Evolutionary conservation across 2,113 vertebrate genomes (phyloP), one percentile per base, ranked within the genome.

Genomic region (Pluvianellus socialis): DNA sequence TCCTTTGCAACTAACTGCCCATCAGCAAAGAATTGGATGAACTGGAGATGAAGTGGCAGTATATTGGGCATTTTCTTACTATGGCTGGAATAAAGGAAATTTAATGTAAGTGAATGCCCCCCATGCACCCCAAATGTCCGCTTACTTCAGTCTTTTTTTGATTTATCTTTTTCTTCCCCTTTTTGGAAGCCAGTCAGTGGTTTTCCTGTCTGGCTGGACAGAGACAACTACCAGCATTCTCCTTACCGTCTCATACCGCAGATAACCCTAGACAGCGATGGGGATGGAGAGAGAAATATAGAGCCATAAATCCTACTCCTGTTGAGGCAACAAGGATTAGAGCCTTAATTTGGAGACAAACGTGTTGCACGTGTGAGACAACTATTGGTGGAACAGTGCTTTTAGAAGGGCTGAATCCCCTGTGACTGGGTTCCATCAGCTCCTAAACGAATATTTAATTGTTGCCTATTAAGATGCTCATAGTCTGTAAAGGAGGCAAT

Each of bases 1-100:
- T 95, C 68, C 33, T 88, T 97, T 96, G 94, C 93, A 45, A 75
- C 82, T 74, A 88, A 92, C 79, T 96, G 97, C 84, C 92, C 95
- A 88, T 92, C 55, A 70, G 50, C 91, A 85, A 45, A 94, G 86
- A 93, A 93, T 97, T 85, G 30, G 61, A 97, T 90, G 88, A 94
- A 83, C 87, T 53, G 73, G 87, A 97, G 91, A 94, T 89, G 67
- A 95, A 94, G 89, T 79, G 70, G 12, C 27, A 92, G 79, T 88
- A 55, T 92, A 94, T 74, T 75, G 95, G 76, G 74, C 90, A 93
- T 95, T 95, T 94, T 94, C 88, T 96, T 92, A 11, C 68, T 88
- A 35, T 42, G 59, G 58, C 20, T 74, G 88, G 40, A 92, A 93
- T 79, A 82, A 94, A 96, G 49, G 47, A 91, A 86, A 68, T 30